Conservation (phyloP, 2,888 invertebrate genomes). For the Drymonia ruficornis region DNA sequence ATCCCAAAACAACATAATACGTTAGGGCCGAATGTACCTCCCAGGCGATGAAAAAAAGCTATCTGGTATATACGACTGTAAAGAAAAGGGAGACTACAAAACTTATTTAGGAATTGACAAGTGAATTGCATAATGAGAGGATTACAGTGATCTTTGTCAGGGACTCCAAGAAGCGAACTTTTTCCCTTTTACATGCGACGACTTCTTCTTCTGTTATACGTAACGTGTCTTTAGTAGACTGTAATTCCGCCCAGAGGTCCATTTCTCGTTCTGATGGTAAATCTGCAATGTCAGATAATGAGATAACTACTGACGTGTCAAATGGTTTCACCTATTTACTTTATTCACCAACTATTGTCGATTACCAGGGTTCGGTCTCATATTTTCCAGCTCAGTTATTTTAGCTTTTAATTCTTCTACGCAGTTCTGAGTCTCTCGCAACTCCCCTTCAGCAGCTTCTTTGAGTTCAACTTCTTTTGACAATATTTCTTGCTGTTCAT, state of each 20-base stretch:
- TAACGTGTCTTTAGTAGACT: constrained; percentile 74
- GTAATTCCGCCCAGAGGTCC: constrained; percentile 73
- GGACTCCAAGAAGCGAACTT: constrained; percentile 74
- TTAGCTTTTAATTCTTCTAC: constrained; percentile 63
- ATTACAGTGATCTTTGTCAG: constrained; percentile 73
- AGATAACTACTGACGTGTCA: neutral
- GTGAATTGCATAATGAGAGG: constrained; percentile 21
- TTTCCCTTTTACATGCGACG: constrained; percentile 66
- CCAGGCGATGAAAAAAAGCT: constrained; percentile 47
- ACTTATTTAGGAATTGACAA: constrained; percentile 7
- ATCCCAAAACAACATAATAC: constrained; percentile 7
- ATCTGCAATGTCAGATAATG: constrained; percentile 46
- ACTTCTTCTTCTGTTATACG: constrained; percentile 74
- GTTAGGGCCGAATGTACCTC: constrained; percentile 41
- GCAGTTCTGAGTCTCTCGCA: constrained; percentile 49
- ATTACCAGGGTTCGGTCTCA: constrained; percentile 63
- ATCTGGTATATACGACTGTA: constrained; percentile 68
- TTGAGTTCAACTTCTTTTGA: constrained; percentile 56
- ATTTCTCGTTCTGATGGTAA: constrained; percentile 75
- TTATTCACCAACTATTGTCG: neutral
- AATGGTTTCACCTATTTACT: neutral
- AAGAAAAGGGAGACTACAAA: constrained; percentile 46
- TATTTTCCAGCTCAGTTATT: constrained; percentile 65
- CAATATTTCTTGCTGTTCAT: constrained; percentile 50
- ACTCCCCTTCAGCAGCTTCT: constrained; percentile 45